Conservation (phyloP, 2,113 vertebrate species). For the Chaetodon trifascialis region DNA sequence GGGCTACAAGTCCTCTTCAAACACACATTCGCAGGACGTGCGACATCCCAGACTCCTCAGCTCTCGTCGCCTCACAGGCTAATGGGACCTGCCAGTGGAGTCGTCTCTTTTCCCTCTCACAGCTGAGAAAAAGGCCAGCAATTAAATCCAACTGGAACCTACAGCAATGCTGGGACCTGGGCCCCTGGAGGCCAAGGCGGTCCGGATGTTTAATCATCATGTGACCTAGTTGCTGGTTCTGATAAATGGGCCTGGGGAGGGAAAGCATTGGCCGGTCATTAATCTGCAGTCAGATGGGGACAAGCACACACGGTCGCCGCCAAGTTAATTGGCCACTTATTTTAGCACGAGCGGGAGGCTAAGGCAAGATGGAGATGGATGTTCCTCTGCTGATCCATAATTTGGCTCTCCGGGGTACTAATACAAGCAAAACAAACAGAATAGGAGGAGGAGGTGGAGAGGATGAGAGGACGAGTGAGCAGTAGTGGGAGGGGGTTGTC, state of each 20-base stretch:
- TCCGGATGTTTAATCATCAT: conserved; percentile 91
- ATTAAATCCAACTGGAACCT: conserved; percentile 91
- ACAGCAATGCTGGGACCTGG: conserved; percentile 81
- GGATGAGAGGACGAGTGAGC: conserved; percentile 4
- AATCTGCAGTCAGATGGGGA: conserved; percentile 94
- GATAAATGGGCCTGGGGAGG: conserved; percentile 92
- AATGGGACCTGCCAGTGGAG: conserved; percentile 90
- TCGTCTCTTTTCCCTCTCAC: conserved; percentile 87
- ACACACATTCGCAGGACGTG: conserved; percentile 71
- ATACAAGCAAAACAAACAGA: conserved; percentile 76
- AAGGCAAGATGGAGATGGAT: conserved; percentile 85
- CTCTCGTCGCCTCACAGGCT: conserved; percentile 81
- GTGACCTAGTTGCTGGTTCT: conserved; percentile 91
- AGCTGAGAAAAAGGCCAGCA: conserved; percentile 86
- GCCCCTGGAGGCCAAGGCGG: conserved; percentile 75
- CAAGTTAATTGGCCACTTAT: conserved; percentile 95
- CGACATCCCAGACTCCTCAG: conserved; percentile 80
- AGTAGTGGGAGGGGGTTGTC: conserved; percentile 16
- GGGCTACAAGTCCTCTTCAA: conserved; percentile 53
- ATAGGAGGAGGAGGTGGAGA: conserved; percentile 40
- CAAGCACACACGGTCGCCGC: conserved; percentile 87
- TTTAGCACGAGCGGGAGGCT: conserved; percentile 81
- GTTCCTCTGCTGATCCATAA: conserved; percentile 84
- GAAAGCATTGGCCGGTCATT: conserved; percentile 92
- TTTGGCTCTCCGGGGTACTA: conserved; percentile 76